Percentiles rank a stretch among this genome's conserved stretches.
phyloP scores from a whole-genome alignment of 2,888 invertebrate genomes.

The Arenicola marina region DNA sequence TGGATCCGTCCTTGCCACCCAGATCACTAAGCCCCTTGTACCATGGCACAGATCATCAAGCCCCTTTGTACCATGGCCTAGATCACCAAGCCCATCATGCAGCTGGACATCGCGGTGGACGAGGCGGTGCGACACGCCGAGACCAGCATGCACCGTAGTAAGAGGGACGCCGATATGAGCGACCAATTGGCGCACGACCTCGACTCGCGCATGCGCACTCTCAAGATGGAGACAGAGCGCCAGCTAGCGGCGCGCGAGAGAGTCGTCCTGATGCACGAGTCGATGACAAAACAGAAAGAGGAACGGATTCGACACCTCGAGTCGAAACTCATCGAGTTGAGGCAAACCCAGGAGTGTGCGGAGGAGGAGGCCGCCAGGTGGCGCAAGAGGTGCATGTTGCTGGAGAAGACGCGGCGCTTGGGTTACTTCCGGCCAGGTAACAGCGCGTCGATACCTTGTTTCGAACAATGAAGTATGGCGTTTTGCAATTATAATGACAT shows the following conservation, averaged over 20 bases:
- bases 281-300: not conserved
- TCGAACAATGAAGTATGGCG: too few species aligned
- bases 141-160: not conserved
- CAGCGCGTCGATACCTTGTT: too few species aligned
- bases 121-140: constrained; percentile 1
- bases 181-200: constrained; percentile 6
- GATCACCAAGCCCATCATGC: not conserved
- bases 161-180: constrained; percentile 6
- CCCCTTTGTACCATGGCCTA: too few species aligned
- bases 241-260: too few species aligned
- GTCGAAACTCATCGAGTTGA: not conserved
- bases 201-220: not conserved
- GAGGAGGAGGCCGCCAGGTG: constrained; percentile 6
- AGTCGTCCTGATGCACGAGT: not conserved
- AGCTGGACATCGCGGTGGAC: constrained; percentile 5
- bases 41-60: too few species aligned
- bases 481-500: too few species aligned
- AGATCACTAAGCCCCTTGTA: too few species aligned
- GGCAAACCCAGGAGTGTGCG: not conserved
- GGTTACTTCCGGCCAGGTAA: constrained; percentile 11
- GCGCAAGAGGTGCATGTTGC: not conserved
- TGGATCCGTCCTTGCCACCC: too few species aligned
- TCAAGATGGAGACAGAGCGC: not conserved
- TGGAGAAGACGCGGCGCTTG: constrained; percentile 11
- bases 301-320: constrained; percentile 6